These are phyloP conservation scores for Orchestia grillus DNA, from an alignment of 1,140 invertebrate species.

Conservation along the genomic window DNA sequence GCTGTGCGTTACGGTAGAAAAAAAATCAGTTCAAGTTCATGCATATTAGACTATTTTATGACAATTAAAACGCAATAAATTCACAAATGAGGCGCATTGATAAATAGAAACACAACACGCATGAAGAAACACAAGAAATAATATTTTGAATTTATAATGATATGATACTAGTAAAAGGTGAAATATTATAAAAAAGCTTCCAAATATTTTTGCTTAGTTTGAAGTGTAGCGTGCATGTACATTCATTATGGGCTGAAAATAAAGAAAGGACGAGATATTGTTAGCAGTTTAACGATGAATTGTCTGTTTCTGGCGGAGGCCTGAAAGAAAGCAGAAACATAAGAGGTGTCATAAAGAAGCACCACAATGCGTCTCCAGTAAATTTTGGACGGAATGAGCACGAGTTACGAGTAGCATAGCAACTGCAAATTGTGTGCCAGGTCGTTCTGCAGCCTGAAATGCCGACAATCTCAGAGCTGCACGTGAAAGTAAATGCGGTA, in stretches of 20 bases:
- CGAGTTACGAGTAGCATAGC: neutral
- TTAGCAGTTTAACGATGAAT: neutral
- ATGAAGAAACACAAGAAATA: neutral
- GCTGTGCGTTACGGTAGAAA: too few relatives aligned
- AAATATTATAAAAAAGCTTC: neutral
- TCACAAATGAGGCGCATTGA: neutral
- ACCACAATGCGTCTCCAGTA: neutral
- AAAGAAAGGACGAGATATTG: neutral
- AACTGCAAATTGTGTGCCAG: neutral
- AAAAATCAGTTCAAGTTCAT: neutral
- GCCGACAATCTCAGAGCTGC: neutral
- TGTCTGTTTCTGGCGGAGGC: neutral
- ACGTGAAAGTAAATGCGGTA: neutral
- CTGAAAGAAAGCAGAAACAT: constrained; percentile 1
- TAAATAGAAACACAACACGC: neutral
- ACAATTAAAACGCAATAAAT: neutral
- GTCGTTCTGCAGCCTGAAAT: neutral
- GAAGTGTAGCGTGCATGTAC: neutral
- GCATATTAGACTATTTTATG: too few relatives aligned
- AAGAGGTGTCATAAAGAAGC: neutral
- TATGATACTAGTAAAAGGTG: neutral
- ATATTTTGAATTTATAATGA: neutral
- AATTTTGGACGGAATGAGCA: neutral
- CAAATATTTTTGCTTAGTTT: neutral
- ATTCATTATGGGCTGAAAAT: neutral